Conservation (phyloP, 2,113 vertebrate genomes). For the Oryzias woworae region DNA sequence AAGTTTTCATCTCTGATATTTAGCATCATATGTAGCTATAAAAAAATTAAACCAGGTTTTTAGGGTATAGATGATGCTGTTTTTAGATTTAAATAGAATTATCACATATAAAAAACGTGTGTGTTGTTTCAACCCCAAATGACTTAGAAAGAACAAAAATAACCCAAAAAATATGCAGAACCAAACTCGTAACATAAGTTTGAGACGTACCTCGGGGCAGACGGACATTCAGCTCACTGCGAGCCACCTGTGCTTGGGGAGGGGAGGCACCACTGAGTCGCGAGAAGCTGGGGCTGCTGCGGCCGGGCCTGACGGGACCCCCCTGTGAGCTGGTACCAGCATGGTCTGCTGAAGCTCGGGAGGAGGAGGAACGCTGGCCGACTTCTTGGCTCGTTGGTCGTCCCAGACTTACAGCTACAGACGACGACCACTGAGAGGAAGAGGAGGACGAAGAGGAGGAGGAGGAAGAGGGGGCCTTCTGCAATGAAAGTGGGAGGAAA, state of each 20-base stretch:
- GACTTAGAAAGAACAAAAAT: too few species aligned
- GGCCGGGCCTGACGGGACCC: conserved; percentile 34
- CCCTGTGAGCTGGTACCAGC: conserved; percentile 10
- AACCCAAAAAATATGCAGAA: too few species aligned
- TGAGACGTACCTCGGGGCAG: conserved; percentile 74
- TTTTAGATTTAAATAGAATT: too few species aligned
- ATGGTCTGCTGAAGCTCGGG: conserved; percentile 52
- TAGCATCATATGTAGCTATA: too few species aligned
- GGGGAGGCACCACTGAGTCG: conserved; percentile 46
- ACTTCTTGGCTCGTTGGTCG: conserved; percentile 59
- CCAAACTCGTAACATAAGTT: too few species aligned
- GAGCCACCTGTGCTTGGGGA: conserved; percentile 76
- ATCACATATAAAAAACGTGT: too few species aligned
- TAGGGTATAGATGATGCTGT: too few species aligned
- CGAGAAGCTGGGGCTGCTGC: conserved; percentile 44
- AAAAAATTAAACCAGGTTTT: too few species aligned
- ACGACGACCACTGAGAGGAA: conserved; percentile 72
- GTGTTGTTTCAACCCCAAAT: too few species aligned
- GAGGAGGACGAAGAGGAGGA: conserved; percentile 37
- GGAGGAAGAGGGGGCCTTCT: conserved; percentile 67
- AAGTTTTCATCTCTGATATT: too few species aligned
- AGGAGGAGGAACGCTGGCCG: conserved; percentile 54
- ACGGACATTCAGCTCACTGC: conserved; percentile 82
- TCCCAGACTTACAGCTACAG: conserved; percentile 69
- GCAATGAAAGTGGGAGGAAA: conserved; percentile 44